Base-by-base conservation (phyloP, 2,113 vertebrate genomes). In the Lampris megalopsis region DNA sequence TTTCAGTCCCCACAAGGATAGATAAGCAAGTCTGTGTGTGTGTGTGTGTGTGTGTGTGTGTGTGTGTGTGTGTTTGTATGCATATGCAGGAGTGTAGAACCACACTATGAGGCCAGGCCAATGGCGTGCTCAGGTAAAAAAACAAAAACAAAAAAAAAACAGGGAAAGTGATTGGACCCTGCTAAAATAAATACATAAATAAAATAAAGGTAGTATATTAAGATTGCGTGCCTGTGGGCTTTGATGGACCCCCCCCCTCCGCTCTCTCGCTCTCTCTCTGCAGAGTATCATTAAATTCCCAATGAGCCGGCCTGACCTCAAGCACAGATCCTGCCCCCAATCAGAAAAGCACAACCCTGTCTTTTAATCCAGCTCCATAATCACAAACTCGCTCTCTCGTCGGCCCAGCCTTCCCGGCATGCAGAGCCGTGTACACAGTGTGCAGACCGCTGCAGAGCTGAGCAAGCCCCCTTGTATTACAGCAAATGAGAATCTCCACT, bases 261-360 rank as follows among this genome's bases (percentile, higher is more conserved):
- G 24, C 24, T 24, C 24, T 24, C 24, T 24, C 24, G 24, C 24
- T 24, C 24, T 76, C 81, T 71, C 49, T 84, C 73, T 64, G 74
- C 70, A 81, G 85, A 89, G 87, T 79, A 87, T 92, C 80, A 92
- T 89, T 85, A 68, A 48, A 67, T 86, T 68, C 42, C 63, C 73
- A 77, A 79, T 75, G 56, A 82, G 79, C 72, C 45, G 5, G 68
- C 69, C 81, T 87, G 87, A 92, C 89, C 88, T 88, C 85, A 8
- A 60, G 65, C 71, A 83, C 79, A 67, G 69, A 89, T 77, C 83
- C 88, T 73, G 80, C 65, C 81, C 80, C 81, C 73, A 90, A 90
- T 93, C 89, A 89, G 89, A 91, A 91, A 91, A 90, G 87, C 85
- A 91, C 91, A 92, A 85, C 86, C 71, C 79, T 74, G 48, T 74